Evolutionary conservation across 2,113 vertebrate species (phyloP), one percentile per base, ranked within the genome.

Genomic region (Silurus asotus): DNA sequence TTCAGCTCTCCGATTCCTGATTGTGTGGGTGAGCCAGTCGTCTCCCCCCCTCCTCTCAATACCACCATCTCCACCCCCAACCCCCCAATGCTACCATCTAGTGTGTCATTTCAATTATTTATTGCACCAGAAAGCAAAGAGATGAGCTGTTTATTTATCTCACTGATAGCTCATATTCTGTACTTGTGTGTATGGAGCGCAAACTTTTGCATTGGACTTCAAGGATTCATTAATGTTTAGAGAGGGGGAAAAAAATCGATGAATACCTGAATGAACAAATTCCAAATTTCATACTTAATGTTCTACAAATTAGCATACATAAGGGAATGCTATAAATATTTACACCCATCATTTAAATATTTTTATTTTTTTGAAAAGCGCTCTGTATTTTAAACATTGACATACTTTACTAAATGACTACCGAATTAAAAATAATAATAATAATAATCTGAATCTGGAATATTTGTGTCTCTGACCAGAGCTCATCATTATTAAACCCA

Each of bases 81-180:
- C 89, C 91, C 91, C 91, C 90, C 90, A 37, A 37, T 37, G 87
- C 91, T 92, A 92, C 92, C 90, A 85, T 92, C 89, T 58, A 87
- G 89, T 88, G 90, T 91, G 92, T 94, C 92, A 90, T 90, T 91
- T 93, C 92, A 93, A 93, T 94, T 92, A 95, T 94, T 93, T 94
- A 94, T 92, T 89, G 92, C 89, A 90, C 91, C 37, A 90, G 90
- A 92, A 93, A 91, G 90, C 59, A 78, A 86, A 90, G 90, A 87
- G 91, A 90, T 90, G 92, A 90, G 90, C 90, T 87, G 76, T 86
- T 90, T 89, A 91, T 92, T 88, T 79, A 61, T 80, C 13, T 61
- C 77, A 80, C 8, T 1, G 19, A 20, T 61, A 89, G 89, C 79
- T 19, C 37, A 25, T 86, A 84, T 92, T 90, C 37, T 78, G 89